phyloP scores from a whole-genome alignment of 2,888 invertebrate species.

The Phragmatobia fuliginosa region DNA sequence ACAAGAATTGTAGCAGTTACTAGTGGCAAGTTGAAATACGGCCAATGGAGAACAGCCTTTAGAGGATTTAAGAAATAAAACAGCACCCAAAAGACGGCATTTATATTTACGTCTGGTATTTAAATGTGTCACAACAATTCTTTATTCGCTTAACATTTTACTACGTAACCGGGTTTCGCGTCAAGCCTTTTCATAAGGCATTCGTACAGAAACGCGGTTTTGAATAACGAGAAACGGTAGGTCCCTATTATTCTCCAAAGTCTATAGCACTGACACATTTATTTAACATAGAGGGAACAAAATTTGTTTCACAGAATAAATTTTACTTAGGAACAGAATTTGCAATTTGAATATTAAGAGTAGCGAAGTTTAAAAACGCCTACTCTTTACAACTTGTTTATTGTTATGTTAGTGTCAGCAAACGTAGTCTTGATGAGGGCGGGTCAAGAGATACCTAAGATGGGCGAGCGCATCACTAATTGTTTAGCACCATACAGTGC shows the following conservation, averaged over 20 bases:
- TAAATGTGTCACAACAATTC: conserved; percentile 47
- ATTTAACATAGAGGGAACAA: neutral
- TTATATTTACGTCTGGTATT: conserved; percentile 40
- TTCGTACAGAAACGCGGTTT: conserved; percentile 19
- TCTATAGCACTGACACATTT: neutral
- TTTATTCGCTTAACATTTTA: conserved; percentile 42
- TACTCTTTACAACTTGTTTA: neutral
- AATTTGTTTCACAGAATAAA: neutral
- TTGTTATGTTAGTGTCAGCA: neutral
- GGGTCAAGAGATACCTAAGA: neutral
- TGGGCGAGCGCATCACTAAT: neutral
- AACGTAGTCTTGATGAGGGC: neutral
- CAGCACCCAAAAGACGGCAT: conserved; percentile 35
- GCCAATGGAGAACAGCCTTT: conserved; percentile 3
- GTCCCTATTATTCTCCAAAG: neutral
- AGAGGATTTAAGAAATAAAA: conserved; percentile 27
- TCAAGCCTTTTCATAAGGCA: conserved; percentile 16
- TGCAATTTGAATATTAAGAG: neutral
- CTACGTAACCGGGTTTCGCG: conserved; percentile 37
- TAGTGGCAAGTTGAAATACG: conserved; percentile 1
- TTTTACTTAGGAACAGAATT: neutral
- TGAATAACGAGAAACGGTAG: neutral
- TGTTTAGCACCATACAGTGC: neutral
- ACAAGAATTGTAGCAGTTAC: conserved; percentile 4
- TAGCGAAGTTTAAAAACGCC: neutral